Evolutionary conservation across 2,888 invertebrate species (phyloP), one percentile per base, ranked within the genome.

Genomic region (Nomada ruficornis): DNA sequence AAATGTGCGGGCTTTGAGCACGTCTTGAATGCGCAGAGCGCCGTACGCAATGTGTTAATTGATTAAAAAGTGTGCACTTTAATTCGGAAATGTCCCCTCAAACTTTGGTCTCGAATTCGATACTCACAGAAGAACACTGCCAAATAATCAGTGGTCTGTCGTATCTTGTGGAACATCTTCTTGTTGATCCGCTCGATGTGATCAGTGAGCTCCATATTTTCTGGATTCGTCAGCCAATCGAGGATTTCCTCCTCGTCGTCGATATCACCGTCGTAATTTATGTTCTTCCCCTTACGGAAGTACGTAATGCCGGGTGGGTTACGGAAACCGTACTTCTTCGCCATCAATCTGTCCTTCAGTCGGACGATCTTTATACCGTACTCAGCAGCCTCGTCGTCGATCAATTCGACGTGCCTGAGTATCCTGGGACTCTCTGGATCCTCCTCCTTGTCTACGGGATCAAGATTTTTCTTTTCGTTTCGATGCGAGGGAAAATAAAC

Each of bases 91-190:
- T 9, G 10, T 5, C 5, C 0, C n/a, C n/a, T 29, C 9, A 3
- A 50, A 29, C 10, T 15, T 26, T 3, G 4, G n/a, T 55, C 44
- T 15, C 11, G 29, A n/a, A 47, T 23, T 60, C 47, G 88, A 89
- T 91, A 96, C 97, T 96, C 95, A 98, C 98, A 98, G 95, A 98
- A 97, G 94, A 98, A 98, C 71, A 98, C 98, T 9, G 98, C 98
- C 44, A 98, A 96, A 92, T 98, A 98, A 92, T 98, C 98, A 0
- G 98, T 97, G 47, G 97, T 96, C 91, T 98, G 97, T 62, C 97
- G 95, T 90, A 98, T 97, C 94, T 98, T 98, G 83, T 98, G 97
- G 92, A 98, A 98, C 98, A 98, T 98, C 94, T 98, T 98, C 76
- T 96, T 95, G 93, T 98, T 98, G 18, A 98, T 98, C 92, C 97